phyloP scores from a whole-genome alignment of 92 coral and sea anemone species.

The Parazoanthus swiftii region DNA sequence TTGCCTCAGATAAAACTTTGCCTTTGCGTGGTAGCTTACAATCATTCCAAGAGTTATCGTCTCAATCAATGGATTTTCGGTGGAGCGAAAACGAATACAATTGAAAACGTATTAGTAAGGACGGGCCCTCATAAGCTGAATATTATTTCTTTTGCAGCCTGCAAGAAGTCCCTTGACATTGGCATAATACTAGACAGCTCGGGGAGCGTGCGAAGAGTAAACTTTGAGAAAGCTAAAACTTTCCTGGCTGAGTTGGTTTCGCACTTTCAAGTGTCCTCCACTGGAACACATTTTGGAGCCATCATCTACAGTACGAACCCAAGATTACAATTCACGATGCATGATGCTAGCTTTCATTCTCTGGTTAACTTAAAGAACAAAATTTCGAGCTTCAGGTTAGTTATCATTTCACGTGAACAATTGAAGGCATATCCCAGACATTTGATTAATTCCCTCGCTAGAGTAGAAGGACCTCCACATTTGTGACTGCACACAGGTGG shows the following conservation, averaged over 20 bases:
- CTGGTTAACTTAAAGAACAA: constrained; percentile 44
- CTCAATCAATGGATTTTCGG: too few relatives aligned
- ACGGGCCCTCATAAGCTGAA: too few relatives aligned
- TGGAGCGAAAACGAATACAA: too few relatives aligned
- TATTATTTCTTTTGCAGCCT: constrained; percentile 39
- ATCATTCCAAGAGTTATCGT: too few relatives aligned
- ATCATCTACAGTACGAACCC: constrained; percentile 48
- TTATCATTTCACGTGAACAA: not conserved
- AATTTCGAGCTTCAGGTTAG: constrained; percentile 10
- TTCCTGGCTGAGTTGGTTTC: constrained; percentile 42
- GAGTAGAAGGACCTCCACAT: too few relatives aligned
- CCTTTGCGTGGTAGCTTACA: too few relatives aligned
- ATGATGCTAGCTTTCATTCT: constrained; percentile 40
- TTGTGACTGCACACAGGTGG: too few relatives aligned
- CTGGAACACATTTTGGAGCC: constrained; percentile 53
- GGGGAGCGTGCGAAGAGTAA: constrained; percentile 50
- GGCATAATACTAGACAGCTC: constrained; percentile 72
- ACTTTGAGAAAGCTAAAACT: constrained; percentile 51
- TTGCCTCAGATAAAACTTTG: too few relatives aligned
- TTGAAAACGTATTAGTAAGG: too few relatives aligned
- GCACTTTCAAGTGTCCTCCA: constrained; percentile 42
- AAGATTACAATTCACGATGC: constrained; percentile 46
- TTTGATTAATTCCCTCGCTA: too few relatives aligned
- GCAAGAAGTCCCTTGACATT: constrained; percentile 61
- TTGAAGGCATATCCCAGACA: too few relatives aligned